These are phyloP conservation scores for Neoaliturus tenellus DNA, from an alignment of 2,888 invertebrate genomes.

Conservation along the genomic window DNA sequence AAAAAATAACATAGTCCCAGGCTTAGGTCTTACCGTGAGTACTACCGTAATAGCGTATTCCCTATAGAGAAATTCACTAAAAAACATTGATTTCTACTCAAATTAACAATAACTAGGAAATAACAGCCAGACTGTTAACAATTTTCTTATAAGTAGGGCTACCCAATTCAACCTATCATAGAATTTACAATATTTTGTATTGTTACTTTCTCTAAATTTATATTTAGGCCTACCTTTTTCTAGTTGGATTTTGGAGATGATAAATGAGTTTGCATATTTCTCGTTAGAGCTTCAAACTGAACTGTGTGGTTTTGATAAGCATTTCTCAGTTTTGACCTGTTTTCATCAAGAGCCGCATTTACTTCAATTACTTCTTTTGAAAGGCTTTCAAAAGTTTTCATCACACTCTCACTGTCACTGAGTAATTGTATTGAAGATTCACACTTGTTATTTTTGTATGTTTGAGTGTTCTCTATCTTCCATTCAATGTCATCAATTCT, in stretches of 20 bases:
- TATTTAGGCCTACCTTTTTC: too few relatives aligned
- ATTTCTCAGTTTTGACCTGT: background rate
- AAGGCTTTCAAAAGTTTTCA: background rate
- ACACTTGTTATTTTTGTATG: constrained; percentile 13
- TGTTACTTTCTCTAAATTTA: too few relatives aligned
- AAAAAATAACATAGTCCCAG: too few relatives aligned
- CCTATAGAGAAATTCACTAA: too few relatives aligned
- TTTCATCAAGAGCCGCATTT: background rate
- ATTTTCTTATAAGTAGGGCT: too few relatives aligned
- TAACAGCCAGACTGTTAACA: too few relatives aligned
- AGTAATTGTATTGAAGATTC: background rate
- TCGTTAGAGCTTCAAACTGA: background rate
- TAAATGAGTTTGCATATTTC: background rate
- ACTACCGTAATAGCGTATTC: too few relatives aligned
- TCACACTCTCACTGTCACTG: background rate
- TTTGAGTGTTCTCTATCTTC: constrained; percentile 3
- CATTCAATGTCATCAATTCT: constrained; percentile 13
- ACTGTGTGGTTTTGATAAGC: background rate
- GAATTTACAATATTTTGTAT: too few relatives aligned
- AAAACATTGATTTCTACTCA: too few relatives aligned
- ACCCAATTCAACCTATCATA: too few relatives aligned
- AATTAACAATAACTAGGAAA: too few relatives aligned
- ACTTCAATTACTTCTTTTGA: background rate
- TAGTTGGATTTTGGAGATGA: background rate
- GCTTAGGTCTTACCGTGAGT: too few relatives aligned